Base-by-base conservation (phyloP, 2,797 vertebrate species). In the Cephalopachus bancanus region DNA sequence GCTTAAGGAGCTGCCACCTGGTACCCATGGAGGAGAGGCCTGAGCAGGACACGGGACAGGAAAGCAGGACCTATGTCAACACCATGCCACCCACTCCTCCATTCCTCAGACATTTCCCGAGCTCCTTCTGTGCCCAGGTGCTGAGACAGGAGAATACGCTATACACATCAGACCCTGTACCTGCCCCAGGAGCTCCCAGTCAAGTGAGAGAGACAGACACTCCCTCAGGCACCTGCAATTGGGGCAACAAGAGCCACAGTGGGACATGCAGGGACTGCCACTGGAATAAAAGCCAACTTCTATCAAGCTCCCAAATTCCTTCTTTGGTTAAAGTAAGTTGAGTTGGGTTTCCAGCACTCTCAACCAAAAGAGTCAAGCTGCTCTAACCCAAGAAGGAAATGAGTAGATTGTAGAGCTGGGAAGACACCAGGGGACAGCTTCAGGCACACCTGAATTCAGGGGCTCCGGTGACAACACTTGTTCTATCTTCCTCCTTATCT, bases 211-310 rank as follows among this genome's bases (percentile, higher is more conserved):
- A n/a, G 69, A 79, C 22, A 71, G 59, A 33, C 20, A 28, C 15
- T 30, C 19, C 72, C 37, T n/a, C 44, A 65, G 69, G 71, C 44
- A 20, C 14, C 69, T 64, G 59, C 2, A 2, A 8, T 24, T 28
- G 26, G 15, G 8, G 44, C 0, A 7, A 12, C 8, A 28, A 33
- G 19, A 30, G 1, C 78, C 17, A 6, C 2, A 8, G 26, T n/a
- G 30, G 44, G 74, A 33, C 0, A 3, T 0, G 0, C 20, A 20
- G 59, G 16, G 57, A 60, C 57, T 84, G 15, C 15, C 9, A 2
- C 2, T 53, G 62, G 55, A 74, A 81, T 22, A 67, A 60, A 80
- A 65, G 4, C 20, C 49, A 20, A 51, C 14, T 5, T 76, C 49
- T 83, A 30, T 26, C 19, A 17, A 76, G 19, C 57, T 93, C 71